Base-by-base conservation (phyloP, 2,113 vertebrate species). In the Seriola dumerili region DNA sequence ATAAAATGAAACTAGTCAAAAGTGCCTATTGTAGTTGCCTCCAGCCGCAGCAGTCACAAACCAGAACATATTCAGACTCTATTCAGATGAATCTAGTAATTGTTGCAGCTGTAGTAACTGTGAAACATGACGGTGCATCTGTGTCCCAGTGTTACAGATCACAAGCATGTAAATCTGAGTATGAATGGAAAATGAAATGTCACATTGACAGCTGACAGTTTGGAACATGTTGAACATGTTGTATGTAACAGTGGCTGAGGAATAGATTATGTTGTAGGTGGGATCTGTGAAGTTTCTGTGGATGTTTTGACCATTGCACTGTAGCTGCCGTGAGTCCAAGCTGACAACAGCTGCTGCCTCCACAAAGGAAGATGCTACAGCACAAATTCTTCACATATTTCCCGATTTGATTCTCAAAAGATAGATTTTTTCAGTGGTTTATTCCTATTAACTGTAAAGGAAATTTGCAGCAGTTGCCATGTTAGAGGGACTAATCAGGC, bases 401-500 rank as follows among this genome's bases (percentile, higher is more conserved):
- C 40, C 46, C 16, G 44, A 9, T 72, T 50, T 50, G 3, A 32
- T 8, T 5, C 5, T 36, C 0, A 19, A 11, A 6, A 23, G 55
- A 10, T 10, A 21, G 1, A 2, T 55, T 32, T 40, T 13, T 57
- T 25, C 40, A 50, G 52, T 8, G 32, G n/a, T 8, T 14, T 23
- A 8, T 34, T 21, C 54, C 52, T 5, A 65, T 83, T 50, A 76
- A 76, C 4, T 8, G 1, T 34, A 4, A 8, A 61, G 14, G 5
- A 13, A 19, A 58, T 44, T 25, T 62, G 55, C 7, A 46, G 59
- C 44, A 44, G 80, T 64, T 61, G 50, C 21, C 67, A 68, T 32
- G 42, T 54, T 46, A 29, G 50, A 73, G 32, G 1, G 32, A 29
- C 46, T 55, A 73, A 62, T 77, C 67, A 50, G 75, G 25, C 10